phyloP scores from a whole-genome alignment of 1,140 invertebrate species.

The Drosophila dunni region DNA sequence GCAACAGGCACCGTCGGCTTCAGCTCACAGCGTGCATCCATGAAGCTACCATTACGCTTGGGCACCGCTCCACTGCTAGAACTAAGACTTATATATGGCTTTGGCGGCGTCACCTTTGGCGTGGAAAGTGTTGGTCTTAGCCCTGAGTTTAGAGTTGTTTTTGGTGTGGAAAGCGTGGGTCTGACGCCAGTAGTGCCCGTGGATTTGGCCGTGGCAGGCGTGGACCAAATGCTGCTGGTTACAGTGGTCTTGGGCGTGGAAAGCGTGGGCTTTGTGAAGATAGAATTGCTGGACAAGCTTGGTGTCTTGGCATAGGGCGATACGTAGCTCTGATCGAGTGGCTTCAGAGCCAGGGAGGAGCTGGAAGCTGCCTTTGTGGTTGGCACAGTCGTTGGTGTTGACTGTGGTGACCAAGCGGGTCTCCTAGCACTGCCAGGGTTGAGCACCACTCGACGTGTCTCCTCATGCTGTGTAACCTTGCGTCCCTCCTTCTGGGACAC shows the following conservation, averaged over 20 bases:
- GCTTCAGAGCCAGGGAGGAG: slow-evolving; percentile 41
- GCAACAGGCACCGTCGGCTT: neutral
- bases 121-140: slow-evolving; percentile 2
- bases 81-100: slow-evolving; percentile 41
- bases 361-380: slow-evolving; percentile 3
- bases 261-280: neutral
- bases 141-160: neutral
- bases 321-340: slow-evolving; percentile 36
- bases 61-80: slow-evolving; percentile 20
- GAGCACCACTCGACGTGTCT: slow-evolving; percentile 61
- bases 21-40: slow-evolving; percentile 37
- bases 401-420: slow-evolving; percentile 30
- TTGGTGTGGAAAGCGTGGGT: slow-evolving; percentile 14
- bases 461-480: slow-evolving; percentile 65
- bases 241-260: slow-evolving; percentile 3
- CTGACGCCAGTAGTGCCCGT: neutral
- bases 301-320: slow-evolving; percentile 42
- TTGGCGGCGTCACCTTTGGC: neutral
- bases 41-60: slow-evolving; percentile 4
- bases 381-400: neutral
- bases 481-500: slow-evolving; percentile 69
- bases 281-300: neutral
- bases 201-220: neutral
- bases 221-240: neutral
- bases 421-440: slow-evolving; percentile 18